phyloP scores from a whole-genome alignment of 2,888 invertebrate genomes.

The Dryadula phaetusa region DNA sequence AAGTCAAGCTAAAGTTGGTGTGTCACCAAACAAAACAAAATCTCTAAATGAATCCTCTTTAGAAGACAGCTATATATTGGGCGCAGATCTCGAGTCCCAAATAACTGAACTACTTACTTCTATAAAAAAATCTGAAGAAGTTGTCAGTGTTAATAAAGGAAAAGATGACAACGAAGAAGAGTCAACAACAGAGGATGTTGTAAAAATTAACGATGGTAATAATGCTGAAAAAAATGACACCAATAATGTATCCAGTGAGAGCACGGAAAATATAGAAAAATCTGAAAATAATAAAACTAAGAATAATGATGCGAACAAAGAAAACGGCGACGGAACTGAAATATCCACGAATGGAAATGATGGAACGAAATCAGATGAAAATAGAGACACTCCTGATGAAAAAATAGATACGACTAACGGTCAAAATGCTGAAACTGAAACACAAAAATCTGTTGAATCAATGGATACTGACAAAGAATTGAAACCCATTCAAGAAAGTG shows the following conservation, averaged over 20 bases:
- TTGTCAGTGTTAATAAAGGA: constrained; percentile 22
- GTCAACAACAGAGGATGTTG: neutral
- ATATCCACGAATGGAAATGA: neutral
- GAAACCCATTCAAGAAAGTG: neutral
- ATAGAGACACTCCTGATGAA: constrained; percentile 19
- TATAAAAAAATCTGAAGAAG: constrained; percentile 49
- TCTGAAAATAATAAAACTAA: neutral
- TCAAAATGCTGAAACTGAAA: constrained; percentile 10
- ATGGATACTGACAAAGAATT: constrained; percentile 9
- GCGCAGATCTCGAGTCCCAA: constrained; percentile 57
- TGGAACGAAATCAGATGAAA: constrained; percentile 17
- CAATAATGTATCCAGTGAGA: constrained; percentile 26
- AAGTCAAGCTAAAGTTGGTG: constrained; percentile 10
- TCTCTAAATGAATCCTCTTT: constrained; percentile 31
- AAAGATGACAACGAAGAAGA: constrained; percentile 9
- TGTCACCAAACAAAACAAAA: constrained; percentile 16
- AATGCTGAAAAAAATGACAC: constrained; percentile 2
- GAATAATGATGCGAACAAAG: neutral
- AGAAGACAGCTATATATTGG: constrained; percentile 21
- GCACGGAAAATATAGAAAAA: neutral
- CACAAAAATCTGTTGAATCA: neutral
- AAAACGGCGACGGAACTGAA: neutral
- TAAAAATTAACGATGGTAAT: neutral
- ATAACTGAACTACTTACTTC: constrained; percentile 62
- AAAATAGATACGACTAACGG: constrained; percentile 23